Evolutionary conservation across 2,113 vertebrate genomes (phyloP).

Genomic region (Lampris incognitus): DNA sequence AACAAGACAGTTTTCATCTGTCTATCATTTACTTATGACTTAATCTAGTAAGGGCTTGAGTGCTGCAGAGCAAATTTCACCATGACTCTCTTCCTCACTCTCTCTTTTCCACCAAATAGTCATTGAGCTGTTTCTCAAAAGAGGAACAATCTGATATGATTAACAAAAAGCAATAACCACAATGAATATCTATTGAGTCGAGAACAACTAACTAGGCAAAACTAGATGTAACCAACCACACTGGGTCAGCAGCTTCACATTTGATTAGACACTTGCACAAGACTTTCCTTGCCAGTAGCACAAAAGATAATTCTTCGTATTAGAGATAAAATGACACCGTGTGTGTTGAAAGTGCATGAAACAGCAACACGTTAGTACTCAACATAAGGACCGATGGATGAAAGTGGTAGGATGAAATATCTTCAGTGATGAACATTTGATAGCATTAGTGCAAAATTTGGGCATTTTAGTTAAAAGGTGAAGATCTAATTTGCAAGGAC

Average conservation of each 20-base stretch:
- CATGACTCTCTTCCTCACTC: background rate
- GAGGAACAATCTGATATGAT: background rate
- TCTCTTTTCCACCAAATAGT: no score
- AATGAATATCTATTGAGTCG: no score
- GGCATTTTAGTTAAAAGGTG: background rate
- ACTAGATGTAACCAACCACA: background rate
- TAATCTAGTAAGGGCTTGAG: background rate
- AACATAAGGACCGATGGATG: no score
- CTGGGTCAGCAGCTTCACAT: background rate
- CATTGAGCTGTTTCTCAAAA: no score
- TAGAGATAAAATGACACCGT: no score
- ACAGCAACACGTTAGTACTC: no score
- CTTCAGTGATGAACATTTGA: conserved; percentile 6
- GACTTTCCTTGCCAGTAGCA: background rate
- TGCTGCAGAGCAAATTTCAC: conserved; percentile 19
- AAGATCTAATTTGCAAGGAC: background rate
- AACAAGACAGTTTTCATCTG: background rate
- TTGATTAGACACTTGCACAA: background rate
- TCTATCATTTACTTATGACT: conserved; percentile 4
- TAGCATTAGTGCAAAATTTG: background rate
- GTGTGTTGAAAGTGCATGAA: no score
- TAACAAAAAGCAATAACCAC: background rate
- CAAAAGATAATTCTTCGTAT: background rate
- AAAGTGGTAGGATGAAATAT: background rate
- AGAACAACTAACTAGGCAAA: no score